Conservation (phyloP, 2,797 vertebrate species). For the Acropternis orthonyx region DNA sequence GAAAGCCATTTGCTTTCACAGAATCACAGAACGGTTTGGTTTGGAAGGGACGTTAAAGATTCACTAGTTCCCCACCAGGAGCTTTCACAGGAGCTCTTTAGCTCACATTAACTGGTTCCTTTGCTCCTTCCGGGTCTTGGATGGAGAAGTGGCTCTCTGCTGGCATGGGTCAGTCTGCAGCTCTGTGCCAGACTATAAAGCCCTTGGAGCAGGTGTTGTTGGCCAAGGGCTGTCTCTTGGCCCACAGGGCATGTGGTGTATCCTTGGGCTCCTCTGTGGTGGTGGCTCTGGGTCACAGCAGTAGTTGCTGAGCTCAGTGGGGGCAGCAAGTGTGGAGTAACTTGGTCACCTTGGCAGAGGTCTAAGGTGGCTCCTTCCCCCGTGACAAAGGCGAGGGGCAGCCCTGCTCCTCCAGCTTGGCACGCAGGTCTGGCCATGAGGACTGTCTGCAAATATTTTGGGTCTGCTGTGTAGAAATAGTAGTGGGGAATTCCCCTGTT, state of each 20-base stretch:
- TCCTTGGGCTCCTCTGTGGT: background rate
- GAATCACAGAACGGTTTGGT: accelerated
- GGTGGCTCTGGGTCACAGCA: background rate
- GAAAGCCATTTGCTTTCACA: background rate
- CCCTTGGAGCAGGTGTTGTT: background rate
- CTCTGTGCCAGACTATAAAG: background rate
- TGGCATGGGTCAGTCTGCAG: background rate
- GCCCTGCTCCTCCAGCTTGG: accelerated
- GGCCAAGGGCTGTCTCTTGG: background rate
- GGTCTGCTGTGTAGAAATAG: background rate
- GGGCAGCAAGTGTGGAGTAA: background rate
- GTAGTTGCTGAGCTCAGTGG: background rate
- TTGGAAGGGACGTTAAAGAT: background rate
- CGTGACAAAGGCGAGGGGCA: background rate
- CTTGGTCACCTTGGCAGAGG: too few species aligned
- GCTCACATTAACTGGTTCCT: accelerated
- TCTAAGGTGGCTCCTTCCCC: background rate
- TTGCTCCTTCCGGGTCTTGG: background rate
- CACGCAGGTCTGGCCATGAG: accelerated
- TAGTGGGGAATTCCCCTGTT: background rate
- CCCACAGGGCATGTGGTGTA: accelerated
- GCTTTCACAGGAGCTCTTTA: background rate
- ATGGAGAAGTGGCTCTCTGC: background rate
- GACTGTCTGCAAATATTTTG: background rate
- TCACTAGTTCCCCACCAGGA: background rate